Evolutionary conservation across 2,113 vertebrate genomes (phyloP).

Genomic region (Chinchilla lanigera): DNA sequence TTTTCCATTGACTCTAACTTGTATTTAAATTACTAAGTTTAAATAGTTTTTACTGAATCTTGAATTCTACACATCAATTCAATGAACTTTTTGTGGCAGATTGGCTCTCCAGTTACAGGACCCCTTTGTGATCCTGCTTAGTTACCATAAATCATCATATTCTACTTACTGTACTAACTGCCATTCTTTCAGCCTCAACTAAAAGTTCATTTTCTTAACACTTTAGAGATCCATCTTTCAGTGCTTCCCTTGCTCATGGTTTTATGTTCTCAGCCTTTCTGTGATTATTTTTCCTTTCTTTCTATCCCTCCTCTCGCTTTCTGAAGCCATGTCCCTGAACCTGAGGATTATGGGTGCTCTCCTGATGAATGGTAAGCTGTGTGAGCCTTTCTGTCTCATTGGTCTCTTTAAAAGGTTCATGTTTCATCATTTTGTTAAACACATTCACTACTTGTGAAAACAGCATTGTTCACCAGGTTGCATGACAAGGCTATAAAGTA

Average conservation of each 20-base stretch:
- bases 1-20: background rate
- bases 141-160: background rate
- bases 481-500: background rate
- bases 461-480: background rate
- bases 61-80: background rate
- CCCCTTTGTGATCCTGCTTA: background rate
- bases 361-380: conserved; percentile 96
- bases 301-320: conserved; percentile 85
- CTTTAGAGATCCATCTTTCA: conserved; percentile 34
- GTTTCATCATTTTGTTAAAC: background rate
- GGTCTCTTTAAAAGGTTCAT: conserved; percentile 23
- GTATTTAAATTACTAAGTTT: conserved; percentile 3
- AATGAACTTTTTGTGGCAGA: background rate
- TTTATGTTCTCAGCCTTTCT: conserved; percentile 67
- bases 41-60: conserved; percentile 13
- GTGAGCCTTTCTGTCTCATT: conserved; percentile 32
- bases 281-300: conserved; percentile 79
- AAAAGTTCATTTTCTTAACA: conserved; percentile 56
- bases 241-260: background rate
- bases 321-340: conserved; percentile 95
- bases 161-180: conserved; percentile 57
- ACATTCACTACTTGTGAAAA: background rate
- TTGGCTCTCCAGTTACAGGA: background rate
- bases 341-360: conserved; percentile 95
- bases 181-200: conserved; percentile 62